phyloP scores from a whole-genome alignment of 2,888 invertebrate genomes.

The Notodonta dromedarius region DNA sequence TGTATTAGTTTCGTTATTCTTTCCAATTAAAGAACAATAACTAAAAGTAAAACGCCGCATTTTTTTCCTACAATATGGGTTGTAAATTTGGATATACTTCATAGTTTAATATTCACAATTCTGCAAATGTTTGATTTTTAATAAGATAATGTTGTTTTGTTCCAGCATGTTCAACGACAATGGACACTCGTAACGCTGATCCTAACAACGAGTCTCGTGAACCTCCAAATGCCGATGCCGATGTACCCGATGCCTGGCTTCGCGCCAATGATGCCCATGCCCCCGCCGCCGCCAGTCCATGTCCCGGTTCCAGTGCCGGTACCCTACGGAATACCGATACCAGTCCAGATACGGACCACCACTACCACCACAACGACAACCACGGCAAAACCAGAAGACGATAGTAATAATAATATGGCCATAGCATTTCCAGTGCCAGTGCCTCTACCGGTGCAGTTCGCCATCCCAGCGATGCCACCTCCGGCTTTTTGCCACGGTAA shows the following conservation, averaged over 20 bases:
- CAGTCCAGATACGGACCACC: constrained; percentile 15
- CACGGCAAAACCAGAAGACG: constrained; percentile 9
- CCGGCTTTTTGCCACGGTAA: constrained; percentile 33
- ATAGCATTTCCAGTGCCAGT: constrained; percentile 41
- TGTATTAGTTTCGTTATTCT: no score
- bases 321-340: constrained; percentile 19
- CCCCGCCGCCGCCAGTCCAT: constrained; percentile 23
- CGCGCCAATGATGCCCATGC: constrained; percentile 20
- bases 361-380: constrained; percentile 32
- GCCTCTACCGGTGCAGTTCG: constrained; percentile 50
- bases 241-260: constrained; percentile 6
- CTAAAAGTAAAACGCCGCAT: no score
- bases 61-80: no score
- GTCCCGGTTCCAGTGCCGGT: constrained; percentile 30
- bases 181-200: constrained; percentile 34
- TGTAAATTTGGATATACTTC: no score
- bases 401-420: constrained; percentile 11
- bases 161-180: constrained; percentile 34
- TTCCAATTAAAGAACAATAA: no score
- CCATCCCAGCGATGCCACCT: constrained; percentile 48
- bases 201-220: constrained; percentile 22
- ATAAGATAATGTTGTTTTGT: constrained; percentile 10
- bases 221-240: constrained; percentile 37
- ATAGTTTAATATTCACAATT: no score
- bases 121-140: no score